Percentiles rank a stretch among this genome's conserved stretches.
Conservation (phyloP, 2,113 vertebrate genomes). For the Xerus inauris region DNA sequence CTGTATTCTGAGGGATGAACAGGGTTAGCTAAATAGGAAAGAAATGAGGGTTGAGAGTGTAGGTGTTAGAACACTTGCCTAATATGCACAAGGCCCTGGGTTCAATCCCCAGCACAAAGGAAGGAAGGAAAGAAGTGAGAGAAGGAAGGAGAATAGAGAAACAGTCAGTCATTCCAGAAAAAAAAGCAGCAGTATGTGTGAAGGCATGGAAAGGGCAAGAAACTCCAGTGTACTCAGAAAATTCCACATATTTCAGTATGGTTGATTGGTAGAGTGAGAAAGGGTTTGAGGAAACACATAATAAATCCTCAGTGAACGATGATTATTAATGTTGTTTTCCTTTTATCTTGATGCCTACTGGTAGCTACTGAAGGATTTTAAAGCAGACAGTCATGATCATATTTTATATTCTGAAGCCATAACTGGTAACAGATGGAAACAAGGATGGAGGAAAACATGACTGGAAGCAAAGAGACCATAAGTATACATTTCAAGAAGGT, state of each 20-base stretch:
- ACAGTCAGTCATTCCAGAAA: background rate
- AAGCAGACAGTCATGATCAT: background rate
- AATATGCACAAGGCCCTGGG: background rate
- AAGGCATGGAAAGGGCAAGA: background rate
- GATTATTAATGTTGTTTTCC: background rate
- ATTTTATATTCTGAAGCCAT: slow-evolving; percentile 18
- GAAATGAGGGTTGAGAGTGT: background rate
- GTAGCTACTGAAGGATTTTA: background rate
- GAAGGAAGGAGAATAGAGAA: background rate
- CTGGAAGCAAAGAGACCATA: slow-evolving; percentile 17
- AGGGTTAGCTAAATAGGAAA: background rate
- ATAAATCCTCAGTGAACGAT: background rate
- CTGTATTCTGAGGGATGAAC: background rate
- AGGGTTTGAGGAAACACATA: background rate
- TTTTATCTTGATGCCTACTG: background rate
- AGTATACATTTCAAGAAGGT: slow-evolving; percentile 30
- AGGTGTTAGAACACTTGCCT: background rate
- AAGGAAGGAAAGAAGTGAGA: background rate
- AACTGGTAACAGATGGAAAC: slow-evolving; percentile 8
- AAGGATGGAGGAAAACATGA: background rate
- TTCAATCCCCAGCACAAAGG: background rate
- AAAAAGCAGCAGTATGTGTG: background rate
- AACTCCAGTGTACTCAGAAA: background rate
- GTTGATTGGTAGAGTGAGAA: background rate
- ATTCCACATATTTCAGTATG: background rate